Evolutionary conservation across 2,888 invertebrate genomes (phyloP), one percentile per base, ranked within the genome.

Genomic region (Nebria brevicollis): DNA sequence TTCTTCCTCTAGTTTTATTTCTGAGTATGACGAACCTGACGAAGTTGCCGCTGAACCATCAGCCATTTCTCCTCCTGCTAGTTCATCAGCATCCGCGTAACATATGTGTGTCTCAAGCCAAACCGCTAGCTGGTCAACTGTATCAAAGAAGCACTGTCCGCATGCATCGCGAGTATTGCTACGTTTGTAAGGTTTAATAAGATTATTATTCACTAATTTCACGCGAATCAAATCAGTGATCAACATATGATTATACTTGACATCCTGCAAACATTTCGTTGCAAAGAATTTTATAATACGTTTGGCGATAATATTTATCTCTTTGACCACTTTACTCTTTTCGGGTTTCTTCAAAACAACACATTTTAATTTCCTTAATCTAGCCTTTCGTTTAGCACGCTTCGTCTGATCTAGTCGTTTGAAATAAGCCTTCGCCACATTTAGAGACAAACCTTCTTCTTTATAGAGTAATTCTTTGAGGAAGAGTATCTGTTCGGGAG

Each of bases 41-140:
- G 54, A 54, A 54, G 54, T 54, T 8, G 1, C 7, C 1, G 8
- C 8, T 73, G 66, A 78, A 5, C 86, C 83, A n/a, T n/a, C n/a
- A 68, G 86, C 86, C 77, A 85, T 86, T 5, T 86, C 86, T 2
- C 86, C 86, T 2, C 86, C 85, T 77, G 86, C 86, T 6, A 87
- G 83, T 13, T 86, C 86, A 81, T 87, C 87, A 1, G 85, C 84
- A 70, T 87, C 87, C 1, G 87, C 86, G 72, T 86, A 86, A 79
- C 85, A 84, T 7, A 85, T 85, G 41, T 87, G 81, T 0, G 85
- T 85, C 78, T 88, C 88, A 75, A 88, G 84, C 87, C 88, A 88
- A 6, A 87, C 84, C 0, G 87, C 85, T 11, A 87, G 25, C 83
- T 88, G 87, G 82, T 88, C 81, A 3, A 81, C 65, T 43, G 77